Percentiles rank a stretch among this genome's conserved stretches.
Evolutionary conservation across 2,888 invertebrate genomes (phyloP).

Genomic region (Schrankia costaestrigalis): DNA sequence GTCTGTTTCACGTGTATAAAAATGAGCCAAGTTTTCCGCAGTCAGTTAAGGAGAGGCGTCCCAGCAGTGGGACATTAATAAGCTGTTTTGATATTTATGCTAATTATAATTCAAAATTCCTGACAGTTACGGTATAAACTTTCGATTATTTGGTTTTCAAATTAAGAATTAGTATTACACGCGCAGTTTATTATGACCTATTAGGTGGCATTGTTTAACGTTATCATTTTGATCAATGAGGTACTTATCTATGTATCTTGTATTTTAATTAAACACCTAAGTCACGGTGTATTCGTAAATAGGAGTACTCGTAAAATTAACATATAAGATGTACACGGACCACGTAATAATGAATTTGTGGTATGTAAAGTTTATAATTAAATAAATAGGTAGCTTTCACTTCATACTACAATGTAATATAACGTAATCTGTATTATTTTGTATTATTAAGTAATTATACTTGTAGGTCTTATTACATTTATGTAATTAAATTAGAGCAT

Average conservation of each 20-base stretch:
- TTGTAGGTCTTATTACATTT: not conserved
- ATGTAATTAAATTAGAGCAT: too few species aligned
- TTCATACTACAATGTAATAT: constrained; percentile 14
- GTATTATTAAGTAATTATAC: constrained; percentile 16
- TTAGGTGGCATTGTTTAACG: constrained; percentile 6
- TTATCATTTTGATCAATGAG: constrained; percentile 22
- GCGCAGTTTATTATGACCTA: too few species aligned
- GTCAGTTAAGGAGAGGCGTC: too few species aligned
- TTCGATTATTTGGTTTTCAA: too few species aligned
- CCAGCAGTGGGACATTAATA: too few species aligned
- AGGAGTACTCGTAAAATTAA: constrained; percentile 21
- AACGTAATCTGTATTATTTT: constrained; percentile 15
- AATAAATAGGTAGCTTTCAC: constrained; percentile 34
- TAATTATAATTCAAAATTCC: too few species aligned
- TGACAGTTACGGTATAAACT: too few species aligned
- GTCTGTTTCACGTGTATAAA: too few species aligned
- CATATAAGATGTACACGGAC: constrained; percentile 3
- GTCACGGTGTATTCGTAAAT: constrained; percentile 7
- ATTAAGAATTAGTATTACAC: too few species aligned
- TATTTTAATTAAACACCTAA: constrained; percentile 18
- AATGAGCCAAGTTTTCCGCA: too few species aligned
- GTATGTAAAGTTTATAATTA: constrained; percentile 22
- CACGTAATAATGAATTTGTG: constrained; percentile 23
- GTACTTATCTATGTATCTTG: constrained; percentile 19
- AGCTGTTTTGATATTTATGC: too few species aligned